Evolutionary conservation across 2,113 vertebrate species (phyloP).

Genomic region (Leptodactylus fuscus): DNA sequence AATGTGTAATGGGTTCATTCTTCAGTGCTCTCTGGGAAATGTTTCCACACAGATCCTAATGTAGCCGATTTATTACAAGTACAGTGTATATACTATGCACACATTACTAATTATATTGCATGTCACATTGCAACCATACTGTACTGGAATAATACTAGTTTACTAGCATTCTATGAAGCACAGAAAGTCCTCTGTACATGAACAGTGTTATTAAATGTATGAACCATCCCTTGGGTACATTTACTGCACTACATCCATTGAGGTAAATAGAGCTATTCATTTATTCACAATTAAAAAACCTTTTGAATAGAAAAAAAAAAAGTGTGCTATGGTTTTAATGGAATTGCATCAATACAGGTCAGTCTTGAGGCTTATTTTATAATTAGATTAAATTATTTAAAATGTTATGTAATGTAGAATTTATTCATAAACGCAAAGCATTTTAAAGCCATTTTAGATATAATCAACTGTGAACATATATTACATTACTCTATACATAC

Average conservation of each 20-base stretch:
- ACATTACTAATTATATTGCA: not conserved
- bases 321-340: not conserved
- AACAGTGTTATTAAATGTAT: conserved; percentile 20
- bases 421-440: too few relatives aligned
- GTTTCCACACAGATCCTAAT: conserved; percentile 44
- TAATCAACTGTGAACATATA: too few relatives aligned
- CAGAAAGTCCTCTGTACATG: not conserved
- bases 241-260: not conserved
- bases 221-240: not conserved
- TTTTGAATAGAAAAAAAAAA: not conserved
- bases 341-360: too few relatives aligned
- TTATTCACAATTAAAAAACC: too few relatives aligned
- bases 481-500: too few relatives aligned
- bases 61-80: conserved; percentile 17
- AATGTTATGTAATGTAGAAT: too few relatives aligned
- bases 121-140: too few relatives aligned
- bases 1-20: conserved; percentile 54
- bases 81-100: not conserved
- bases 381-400: too few relatives aligned
- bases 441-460: too few relatives aligned
- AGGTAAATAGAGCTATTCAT: too few relatives aligned
- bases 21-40: conserved; percentile 49
- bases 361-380: too few relatives aligned
- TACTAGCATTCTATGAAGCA: not conserved
- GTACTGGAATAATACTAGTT: not conserved